Conservation (phyloP, 1,140 invertebrate species). For the Piezodorus guildinii region DNA sequence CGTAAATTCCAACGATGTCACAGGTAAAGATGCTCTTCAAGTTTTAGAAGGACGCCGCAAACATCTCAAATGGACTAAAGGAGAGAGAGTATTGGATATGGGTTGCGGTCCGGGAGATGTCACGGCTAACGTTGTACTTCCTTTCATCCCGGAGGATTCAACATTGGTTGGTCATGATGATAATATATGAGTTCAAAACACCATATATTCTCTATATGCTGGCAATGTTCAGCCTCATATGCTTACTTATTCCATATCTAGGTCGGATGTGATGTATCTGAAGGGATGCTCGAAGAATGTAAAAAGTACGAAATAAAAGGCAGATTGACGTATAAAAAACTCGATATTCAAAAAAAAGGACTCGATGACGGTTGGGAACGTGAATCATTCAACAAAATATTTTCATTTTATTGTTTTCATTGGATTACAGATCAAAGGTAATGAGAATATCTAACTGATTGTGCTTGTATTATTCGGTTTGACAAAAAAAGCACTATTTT, state of each 20-base stretch:
- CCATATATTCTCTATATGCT: too few relatives aligned
- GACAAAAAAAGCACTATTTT: too few relatives aligned
- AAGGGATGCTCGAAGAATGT: neutral
- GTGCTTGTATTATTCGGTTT: too few relatives aligned
- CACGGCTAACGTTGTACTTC: neutral
- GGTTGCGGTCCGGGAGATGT: neutral
- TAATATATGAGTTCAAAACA: neutral
- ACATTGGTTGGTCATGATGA: neutral
- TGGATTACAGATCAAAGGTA: constrained; percentile 67
- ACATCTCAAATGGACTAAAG: neutral
- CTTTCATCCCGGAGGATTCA: neutral
- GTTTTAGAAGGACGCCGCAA: neutral
- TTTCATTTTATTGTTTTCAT: constrained; percentile 72
- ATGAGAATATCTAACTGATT: too few relatives aligned
- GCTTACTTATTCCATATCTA: neutral
- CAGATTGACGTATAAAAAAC: neutral
- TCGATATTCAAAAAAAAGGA: neutral
- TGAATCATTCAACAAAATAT: constrained; percentile 49
- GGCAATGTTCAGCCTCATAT: too few relatives aligned
- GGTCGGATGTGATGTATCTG: neutral
- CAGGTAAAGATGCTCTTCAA: neutral
- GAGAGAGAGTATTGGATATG: neutral
- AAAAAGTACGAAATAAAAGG: neutral
- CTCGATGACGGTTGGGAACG: constrained; percentile 34
- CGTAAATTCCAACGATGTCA: too few relatives aligned